Conservation (phyloP, 1,140 invertebrate genomes). For the Halictus rubicundus region DNA sequence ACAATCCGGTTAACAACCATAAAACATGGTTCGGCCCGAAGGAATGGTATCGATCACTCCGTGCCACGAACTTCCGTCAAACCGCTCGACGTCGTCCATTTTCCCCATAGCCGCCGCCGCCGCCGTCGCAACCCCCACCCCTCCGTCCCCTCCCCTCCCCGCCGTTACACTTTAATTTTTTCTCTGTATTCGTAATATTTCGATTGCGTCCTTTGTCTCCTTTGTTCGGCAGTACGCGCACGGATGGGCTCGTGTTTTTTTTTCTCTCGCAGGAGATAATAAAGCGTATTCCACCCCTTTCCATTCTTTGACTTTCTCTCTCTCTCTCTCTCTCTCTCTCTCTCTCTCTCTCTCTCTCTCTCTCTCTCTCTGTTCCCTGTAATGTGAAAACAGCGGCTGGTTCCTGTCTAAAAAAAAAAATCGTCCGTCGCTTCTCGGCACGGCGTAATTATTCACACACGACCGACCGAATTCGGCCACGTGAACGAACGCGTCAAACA, state of each 20-base stretch:
- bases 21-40: no score
- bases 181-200: conserved; percentile 48
- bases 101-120: background rate
- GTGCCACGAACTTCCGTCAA: background rate
- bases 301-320: conserved; percentile 9
- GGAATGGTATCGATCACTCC: background rate
- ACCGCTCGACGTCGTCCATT: background rate
- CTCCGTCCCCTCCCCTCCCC: no score
- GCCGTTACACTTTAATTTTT: conserved; percentile 31
- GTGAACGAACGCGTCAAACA: conserved; percentile 17
- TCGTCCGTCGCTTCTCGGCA: conserved; percentile 37
- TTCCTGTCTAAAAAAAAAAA: conserved; percentile 49
- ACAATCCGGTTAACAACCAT: no score
- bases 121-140: no score
- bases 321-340: no score
- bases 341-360: no score
- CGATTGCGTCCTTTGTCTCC: conserved; percentile 51
- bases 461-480: conserved; percentile 11
- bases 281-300: conserved; percentile 47
- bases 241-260: conserved; percentile 25
- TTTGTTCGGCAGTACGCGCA: conserved; percentile 33
- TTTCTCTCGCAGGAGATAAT: conserved; percentile 46
- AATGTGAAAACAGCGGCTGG: conserved; percentile 31
- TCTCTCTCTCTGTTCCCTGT: conserved; percentile 15
- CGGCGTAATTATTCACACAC: conserved; percentile 56